phyloP scores from a whole-genome alignment of 2,113 vertebrate species.

The Alectura lathami region DNA sequence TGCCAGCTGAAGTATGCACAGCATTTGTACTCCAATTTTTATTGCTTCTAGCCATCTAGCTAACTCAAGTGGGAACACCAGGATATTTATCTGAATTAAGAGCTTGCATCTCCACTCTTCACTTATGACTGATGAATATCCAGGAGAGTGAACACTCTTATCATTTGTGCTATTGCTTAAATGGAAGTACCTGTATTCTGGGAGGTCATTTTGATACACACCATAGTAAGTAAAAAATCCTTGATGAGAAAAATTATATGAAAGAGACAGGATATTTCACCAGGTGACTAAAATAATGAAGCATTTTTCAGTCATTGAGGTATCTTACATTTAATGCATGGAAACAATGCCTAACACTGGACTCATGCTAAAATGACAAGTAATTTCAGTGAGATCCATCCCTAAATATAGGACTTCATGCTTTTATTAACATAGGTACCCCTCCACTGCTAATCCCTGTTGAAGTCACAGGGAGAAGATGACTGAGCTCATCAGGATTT shows the following conservation, averaged over 20 bases:
- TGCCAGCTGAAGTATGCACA: conserved; percentile 51
- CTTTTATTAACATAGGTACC: background rate
- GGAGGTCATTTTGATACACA: background rate
- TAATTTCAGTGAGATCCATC: background rate
- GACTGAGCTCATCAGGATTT: background rate
- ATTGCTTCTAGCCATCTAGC: conserved; percentile 24
- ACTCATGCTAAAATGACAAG: background rate
- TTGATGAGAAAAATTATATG: background rate
- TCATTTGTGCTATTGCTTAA: background rate
- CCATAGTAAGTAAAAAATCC: background rate
- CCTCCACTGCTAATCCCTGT: background rate
- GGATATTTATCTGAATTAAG: conserved; percentile 28
- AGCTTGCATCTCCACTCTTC: conserved; percentile 4
- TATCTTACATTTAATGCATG: background rate
- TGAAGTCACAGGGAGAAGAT: background rate
- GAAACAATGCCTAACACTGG: background rate
- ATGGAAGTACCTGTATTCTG: background rate
- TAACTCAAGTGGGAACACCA: conserved; percentile 28
- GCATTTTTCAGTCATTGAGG: background rate
- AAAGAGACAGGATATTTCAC: background rate
- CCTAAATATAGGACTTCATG: background rate
- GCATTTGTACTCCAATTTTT: conserved; percentile 56
- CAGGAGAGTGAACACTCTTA: background rate
- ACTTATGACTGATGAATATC: conserved; percentile 7
- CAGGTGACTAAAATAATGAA: background rate